Percentiles rank a stretch among this genome's conserved stretches.
phyloP scores from a whole-genome alignment of 2,888 invertebrate species.

The Nesidiocoris tenuis region DNA sequence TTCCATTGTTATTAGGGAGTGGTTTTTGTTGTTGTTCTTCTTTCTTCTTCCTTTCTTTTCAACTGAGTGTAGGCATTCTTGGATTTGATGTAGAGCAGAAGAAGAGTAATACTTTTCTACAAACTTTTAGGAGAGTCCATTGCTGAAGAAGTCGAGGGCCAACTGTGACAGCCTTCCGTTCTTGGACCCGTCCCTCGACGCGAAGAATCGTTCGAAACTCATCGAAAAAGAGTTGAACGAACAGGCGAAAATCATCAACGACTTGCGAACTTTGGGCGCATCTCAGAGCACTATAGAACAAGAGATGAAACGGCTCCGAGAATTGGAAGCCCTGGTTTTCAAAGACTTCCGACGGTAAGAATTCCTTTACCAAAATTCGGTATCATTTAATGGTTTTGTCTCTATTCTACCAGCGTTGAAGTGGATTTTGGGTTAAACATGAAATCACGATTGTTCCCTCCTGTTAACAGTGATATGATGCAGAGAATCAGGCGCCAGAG shows the following conservation, averaged over 20 bases:
- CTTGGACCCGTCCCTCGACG: conserved; percentile 75
- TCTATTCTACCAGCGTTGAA: background rate
- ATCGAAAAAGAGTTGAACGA: conserved; percentile 98
- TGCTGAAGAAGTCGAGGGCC: conserved; percentile 63
- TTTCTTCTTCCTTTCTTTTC: background rate
- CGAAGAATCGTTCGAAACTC: conserved; percentile 82
- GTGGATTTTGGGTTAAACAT: background rate
- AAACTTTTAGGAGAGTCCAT: conserved; percentile 64
- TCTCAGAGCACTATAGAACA: conserved; percentile 87
- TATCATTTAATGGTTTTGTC: background rate
- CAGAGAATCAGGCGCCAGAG: conserved; percentile 84
- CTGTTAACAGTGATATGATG: conserved; percentile 77
- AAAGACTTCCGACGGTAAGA: conserved; percentile 79
- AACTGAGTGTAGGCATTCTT: background rate
- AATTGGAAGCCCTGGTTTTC: conserved; percentile 90
- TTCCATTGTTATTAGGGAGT: too few relatives aligned
- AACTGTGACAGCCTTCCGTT: conserved; percentile 75
- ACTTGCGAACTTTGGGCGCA: conserved; percentile 82
- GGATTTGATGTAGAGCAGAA: background rate
- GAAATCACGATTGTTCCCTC: background rate
- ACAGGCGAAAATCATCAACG: conserved; percentile 92
- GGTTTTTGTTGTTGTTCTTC: too few relatives aligned
- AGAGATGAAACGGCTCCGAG: conserved; percentile 87
- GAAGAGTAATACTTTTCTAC: background rate
- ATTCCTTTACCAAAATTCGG: too few relatives aligned